Percentiles rank a stretch among this genome's conserved stretches.
Evolutionary conservation across 2,113 vertebrate genomes (phyloP).

Genomic region (Lasiurus borealis): DNA sequence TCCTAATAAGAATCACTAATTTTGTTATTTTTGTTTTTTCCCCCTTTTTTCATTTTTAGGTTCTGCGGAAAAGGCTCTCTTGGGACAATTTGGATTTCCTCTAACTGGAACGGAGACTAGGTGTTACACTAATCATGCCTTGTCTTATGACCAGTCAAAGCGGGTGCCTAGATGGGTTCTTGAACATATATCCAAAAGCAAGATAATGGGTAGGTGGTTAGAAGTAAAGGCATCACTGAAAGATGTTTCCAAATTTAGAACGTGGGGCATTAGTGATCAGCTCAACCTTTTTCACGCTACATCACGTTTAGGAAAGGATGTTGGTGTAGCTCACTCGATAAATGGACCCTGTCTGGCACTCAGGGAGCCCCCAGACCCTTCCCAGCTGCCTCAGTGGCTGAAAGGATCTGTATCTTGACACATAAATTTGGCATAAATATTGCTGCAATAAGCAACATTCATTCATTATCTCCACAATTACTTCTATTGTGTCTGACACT

Average conservation of each 20-base stretch:
- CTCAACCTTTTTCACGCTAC: background rate
- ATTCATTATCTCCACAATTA: background rate
- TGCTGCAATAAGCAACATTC: background rate
- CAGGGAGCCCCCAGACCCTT: no score
- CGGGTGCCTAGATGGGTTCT: slow-evolving; percentile 91
- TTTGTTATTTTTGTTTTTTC: background rate
- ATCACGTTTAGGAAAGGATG: background rate
- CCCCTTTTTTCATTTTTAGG: slow-evolving; percentile 72
- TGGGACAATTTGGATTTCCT: slow-evolving; percentile 90
- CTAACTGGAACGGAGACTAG: slow-evolving; percentile 87
- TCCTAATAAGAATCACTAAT: slow-evolving; percentile 31
- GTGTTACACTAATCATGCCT: slow-evolving; percentile 89
- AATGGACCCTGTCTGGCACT: background rate
- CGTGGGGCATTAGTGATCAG: background rate
- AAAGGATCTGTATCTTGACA: background rate
- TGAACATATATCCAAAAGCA: slow-evolving; percentile 90
- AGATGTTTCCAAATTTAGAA: background rate
- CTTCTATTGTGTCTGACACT: background rate
- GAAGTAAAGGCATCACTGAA: background rate
- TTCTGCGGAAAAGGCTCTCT: slow-evolving; percentile 77
- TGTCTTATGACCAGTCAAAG: slow-evolving; percentile 92
- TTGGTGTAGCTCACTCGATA: background rate
- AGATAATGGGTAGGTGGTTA: slow-evolving; percentile 87
- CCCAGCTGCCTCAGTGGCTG: background rate
- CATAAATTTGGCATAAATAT: background rate